A percentile compares a stretch with the other conserved stretches of the same genome.
Conservation (phyloP, 2,888 invertebrate species). For the Meganola albula region DNA sequence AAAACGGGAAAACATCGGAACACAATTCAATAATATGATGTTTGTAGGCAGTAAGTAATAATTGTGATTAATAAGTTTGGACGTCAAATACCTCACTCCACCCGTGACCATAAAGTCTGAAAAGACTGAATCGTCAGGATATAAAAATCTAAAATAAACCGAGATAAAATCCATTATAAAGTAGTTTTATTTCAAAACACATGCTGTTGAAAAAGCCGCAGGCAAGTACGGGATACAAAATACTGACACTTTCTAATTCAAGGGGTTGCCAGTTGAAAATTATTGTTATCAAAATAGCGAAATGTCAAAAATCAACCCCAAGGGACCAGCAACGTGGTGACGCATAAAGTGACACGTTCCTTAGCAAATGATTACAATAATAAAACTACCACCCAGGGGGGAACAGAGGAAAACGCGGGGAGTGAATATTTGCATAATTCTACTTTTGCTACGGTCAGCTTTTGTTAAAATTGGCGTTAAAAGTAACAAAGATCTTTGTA, state of each 20-base stretch:
- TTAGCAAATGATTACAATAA: constrained; percentile 31
- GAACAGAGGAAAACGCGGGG: constrained; percentile 9
- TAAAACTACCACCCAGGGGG: constrained; percentile 24
- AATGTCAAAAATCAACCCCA: constrained; percentile 45
- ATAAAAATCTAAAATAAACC: too few species aligned
- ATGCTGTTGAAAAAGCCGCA: too few species aligned
- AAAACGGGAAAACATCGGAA: too few species aligned
- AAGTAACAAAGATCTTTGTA: constrained; percentile 14
- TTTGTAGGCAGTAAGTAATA: too few species aligned
- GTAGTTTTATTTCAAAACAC: too few species aligned
- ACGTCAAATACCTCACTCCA: too few species aligned
- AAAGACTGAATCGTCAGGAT: too few species aligned
- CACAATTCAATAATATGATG: too few species aligned
- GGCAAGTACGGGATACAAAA: constrained; percentile 4
- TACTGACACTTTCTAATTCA: constrained; percentile 1
- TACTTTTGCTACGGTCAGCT: constrained; percentile 27
- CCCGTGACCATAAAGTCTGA: too few species aligned
- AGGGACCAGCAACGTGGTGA: constrained; percentile 35
- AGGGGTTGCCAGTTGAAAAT: constrained; percentile 27
- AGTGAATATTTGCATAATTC: constrained; percentile 30
- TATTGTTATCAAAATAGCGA: constrained; percentile 34
- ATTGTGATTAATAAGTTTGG: too few species aligned
- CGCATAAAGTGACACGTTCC: constrained; percentile 42
- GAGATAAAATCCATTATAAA: too few species aligned
- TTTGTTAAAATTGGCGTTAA: constrained; percentile 24